Evolutionary conservation across 2,113 vertebrate species (phyloP).

Genomic region (Bettongia penicillata): DNA sequence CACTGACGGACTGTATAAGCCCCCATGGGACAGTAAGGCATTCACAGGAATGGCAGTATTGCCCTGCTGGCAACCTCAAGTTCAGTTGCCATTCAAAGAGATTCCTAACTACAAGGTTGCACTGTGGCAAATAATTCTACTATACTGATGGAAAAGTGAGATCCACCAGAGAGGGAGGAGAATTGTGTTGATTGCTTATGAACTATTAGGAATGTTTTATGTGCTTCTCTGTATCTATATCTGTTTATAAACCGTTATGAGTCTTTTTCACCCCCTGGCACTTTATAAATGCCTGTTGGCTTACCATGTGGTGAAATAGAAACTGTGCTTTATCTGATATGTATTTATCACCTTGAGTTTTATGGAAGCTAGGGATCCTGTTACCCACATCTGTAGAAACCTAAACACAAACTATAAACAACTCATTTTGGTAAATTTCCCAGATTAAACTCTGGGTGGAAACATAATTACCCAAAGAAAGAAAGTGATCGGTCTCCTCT

Average conservation of each 20-base stretch:
- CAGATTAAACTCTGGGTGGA: background rate
- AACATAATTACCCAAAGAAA: background rate
- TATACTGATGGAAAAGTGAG: background rate
- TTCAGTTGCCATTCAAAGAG: background rate
- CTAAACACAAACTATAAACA: background rate
- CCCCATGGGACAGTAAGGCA: background rate
- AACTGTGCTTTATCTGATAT: background rate
- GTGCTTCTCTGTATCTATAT: background rate
- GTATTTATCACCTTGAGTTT: background rate
- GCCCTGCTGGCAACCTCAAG: background rate
- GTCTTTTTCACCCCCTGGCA: background rate
- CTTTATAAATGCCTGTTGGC: background rate
- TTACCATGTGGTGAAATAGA: background rate
- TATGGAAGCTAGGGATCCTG: background rate
- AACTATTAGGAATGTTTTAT: background rate
- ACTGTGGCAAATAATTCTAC: background rate
- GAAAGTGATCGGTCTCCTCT: background rate
- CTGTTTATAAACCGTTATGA: background rate
- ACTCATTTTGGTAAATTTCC: background rate
- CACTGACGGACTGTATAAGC: background rate
- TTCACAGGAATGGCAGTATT: background rate
- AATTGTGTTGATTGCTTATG: background rate
- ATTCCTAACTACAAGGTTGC: background rate
- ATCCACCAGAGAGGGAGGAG: background rate
- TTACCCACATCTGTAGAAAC: background rate